phyloP scores from a whole-genome alignment of 2,797 vertebrate genomes.

The Synanceia verrucosa region DNA sequence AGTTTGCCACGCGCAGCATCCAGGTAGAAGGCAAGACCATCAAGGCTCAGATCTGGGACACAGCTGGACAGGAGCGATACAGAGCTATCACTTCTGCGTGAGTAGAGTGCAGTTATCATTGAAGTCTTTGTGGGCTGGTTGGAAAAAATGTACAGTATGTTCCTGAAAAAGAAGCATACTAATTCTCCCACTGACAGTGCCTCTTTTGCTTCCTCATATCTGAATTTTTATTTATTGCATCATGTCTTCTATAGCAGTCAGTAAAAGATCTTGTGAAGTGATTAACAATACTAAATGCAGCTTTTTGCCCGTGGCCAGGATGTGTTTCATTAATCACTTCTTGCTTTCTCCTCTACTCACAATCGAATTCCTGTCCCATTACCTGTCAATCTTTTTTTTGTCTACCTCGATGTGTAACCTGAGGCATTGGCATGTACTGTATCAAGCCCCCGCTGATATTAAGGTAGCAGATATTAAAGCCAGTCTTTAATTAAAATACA shows the following conservation, averaged over 20 bases:
- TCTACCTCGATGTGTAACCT: background rate
- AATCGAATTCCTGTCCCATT: background rate
- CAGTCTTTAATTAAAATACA: background rate
- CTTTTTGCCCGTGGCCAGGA: conserved; percentile 4
- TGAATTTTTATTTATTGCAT: background rate
- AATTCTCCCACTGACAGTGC: background rate
- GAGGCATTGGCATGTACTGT: background rate
- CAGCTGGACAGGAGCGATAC: conserved; percentile 88
- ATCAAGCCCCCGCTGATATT: background rate
- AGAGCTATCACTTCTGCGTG: conserved; percentile 91
- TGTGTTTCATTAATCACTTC: conserved; percentile 17
- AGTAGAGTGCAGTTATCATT: conserved; percentile 53
- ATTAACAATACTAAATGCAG: conserved; percentile 7
- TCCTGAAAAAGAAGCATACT: background rate
- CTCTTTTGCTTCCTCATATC: conserved; percentile 1
- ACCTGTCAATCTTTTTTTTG: background rate
- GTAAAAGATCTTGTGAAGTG: background rate
- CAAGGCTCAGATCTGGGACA: conserved; percentile 92
- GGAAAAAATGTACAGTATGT: too few relatives aligned
- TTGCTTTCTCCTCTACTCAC: conserved; percentile 7
- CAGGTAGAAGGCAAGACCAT: conserved; percentile 89
- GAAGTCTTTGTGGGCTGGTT: background rate
- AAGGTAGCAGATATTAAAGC: background rate
- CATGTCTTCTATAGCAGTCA: background rate
- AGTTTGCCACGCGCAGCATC: conserved; percentile 92